Conservation (phyloP, 35 echinoderm and acorn worm species). For the Patiria miniata region DNA sequence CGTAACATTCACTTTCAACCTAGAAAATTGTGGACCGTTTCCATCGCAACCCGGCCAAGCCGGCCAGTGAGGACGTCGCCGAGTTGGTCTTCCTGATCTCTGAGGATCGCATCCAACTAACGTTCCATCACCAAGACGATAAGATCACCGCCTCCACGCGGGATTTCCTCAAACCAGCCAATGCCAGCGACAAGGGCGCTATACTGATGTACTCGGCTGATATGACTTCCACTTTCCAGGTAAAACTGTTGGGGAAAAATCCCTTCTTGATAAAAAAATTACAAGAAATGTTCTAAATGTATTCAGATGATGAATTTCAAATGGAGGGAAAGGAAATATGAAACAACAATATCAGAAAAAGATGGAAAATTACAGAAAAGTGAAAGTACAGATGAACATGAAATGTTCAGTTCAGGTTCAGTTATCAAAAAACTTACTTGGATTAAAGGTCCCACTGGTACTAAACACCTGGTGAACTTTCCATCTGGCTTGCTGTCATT, state of each 20-base stretch:
- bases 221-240: slow-evolving; percentile 91
- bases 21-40: slow-evolving; percentile 96
- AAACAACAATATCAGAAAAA: no score
- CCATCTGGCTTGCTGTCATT: no score
- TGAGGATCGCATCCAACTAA: slow-evolving; percentile 94
- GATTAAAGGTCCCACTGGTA: no score
- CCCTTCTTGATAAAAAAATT: no score
- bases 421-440: no score
- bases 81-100: slow-evolving; percentile 86
- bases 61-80: slow-evolving; percentile 86
- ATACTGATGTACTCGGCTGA: slow-evolving; percentile 78
- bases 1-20: neutral
- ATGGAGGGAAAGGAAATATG: no score
- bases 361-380: no score
- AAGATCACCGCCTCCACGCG: slow-evolving; percentile 90
- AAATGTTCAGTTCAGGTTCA: no score
- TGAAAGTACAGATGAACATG: no score
- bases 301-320: no score
- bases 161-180: slow-evolving; percentile 96
- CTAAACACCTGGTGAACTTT: no score
- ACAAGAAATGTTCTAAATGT: no score
- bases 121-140: slow-evolving; percentile 93
- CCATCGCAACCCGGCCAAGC: slow-evolving; percentile 64
- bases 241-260: neutral
- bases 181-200: slow-evolving; percentile 91